Evolutionary conservation across 1,140 invertebrate species (phyloP).

Genomic region (Papilio aristodemus): DNA sequence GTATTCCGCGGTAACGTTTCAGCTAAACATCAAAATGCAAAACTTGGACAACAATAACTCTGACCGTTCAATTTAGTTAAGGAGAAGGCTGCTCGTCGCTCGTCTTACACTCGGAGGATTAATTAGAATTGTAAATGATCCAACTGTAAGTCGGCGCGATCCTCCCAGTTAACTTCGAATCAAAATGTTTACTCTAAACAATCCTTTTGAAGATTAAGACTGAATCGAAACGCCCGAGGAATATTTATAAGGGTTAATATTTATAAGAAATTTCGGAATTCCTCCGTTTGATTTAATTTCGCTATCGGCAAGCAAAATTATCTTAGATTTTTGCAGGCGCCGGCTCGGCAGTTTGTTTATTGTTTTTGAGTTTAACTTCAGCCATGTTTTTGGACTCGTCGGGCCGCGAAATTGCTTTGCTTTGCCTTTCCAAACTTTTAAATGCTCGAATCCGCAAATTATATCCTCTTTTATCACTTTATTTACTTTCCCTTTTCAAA

Average conservation of each 20-base stretch:
- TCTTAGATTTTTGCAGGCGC: constrained; percentile 38
- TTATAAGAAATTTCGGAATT: constrained; percentile 46
- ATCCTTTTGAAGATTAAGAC: constrained; percentile 75
- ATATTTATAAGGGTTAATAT: constrained; percentile 71
- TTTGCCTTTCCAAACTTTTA: constrained; percentile 39
- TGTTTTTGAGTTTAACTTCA: constrained; percentile 50
- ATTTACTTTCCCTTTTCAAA: constrained; percentile 19
- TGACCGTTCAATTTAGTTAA: constrained; percentile 55
- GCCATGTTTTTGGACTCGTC: constrained; percentile 45
- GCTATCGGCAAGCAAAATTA: constrained; percentile 41
- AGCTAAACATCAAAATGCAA: constrained; percentile 64
- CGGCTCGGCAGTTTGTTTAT: constrained; percentile 39
- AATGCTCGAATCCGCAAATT: constrained; percentile 35
- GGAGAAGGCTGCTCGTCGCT: constrained; percentile 59
- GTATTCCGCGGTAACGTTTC: constrained; percentile 48
- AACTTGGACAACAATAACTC: constrained; percentile 58
- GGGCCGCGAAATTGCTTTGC: constrained; percentile 48
- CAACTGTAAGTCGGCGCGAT: constrained; percentile 50
- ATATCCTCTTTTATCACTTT: constrained; percentile 33
- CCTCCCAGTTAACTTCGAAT: constrained; percentile 71
- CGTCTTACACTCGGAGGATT: constrained; percentile 63
- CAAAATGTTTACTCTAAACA: constrained; percentile 75
- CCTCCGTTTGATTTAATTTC: constrained; percentile 35
- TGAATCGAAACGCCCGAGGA: constrained; percentile 63
- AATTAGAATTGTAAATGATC: constrained; percentile 75